Conservation (phyloP, 2,113 vertebrate species). For the Callaeas wilsoni region DNA sequence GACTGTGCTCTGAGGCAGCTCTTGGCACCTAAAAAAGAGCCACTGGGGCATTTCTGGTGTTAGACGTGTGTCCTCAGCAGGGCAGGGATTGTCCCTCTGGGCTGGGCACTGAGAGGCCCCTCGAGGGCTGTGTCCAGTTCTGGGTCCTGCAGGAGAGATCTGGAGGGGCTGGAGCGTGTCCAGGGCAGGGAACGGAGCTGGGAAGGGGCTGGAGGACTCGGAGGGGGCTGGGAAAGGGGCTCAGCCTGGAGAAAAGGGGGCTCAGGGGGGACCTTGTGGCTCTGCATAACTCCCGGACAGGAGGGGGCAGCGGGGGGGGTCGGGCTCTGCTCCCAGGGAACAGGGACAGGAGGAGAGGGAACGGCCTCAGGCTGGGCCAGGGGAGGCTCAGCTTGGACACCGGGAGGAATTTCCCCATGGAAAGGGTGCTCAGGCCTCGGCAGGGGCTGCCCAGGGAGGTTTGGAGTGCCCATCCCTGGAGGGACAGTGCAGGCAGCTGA, state of each 20-base stretch:
- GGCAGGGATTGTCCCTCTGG: not conserved
- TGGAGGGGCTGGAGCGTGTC: too few species aligned
- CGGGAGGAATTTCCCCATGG: not conserved
- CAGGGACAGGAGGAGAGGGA: not conserved
- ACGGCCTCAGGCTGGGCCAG: not conserved
- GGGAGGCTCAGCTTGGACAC: not conserved
- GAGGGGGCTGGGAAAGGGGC: too few species aligned
- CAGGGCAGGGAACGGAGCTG: too few species aligned
- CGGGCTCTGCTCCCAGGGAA: not conserved
- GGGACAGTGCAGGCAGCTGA: not conserved
- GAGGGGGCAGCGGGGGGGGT: not conserved
- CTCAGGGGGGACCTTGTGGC: not conserved
- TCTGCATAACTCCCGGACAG: not conserved
- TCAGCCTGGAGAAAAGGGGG: not conserved
- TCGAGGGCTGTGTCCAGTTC: too few species aligned
- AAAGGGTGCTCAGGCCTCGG: not conserved
- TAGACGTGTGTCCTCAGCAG: not conserved
- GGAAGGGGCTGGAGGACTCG: not conserved
- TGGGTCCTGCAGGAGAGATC: too few species aligned
- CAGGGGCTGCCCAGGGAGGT: not conserved
- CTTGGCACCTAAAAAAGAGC: not conserved
- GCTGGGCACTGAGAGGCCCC: too few species aligned
- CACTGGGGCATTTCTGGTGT: not conserved
- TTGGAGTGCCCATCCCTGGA: not conserved
- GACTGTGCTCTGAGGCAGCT: not conserved